Base-by-base conservation (phyloP, 1,140 invertebrate genomes). In the Chymomyza costata region DNA sequence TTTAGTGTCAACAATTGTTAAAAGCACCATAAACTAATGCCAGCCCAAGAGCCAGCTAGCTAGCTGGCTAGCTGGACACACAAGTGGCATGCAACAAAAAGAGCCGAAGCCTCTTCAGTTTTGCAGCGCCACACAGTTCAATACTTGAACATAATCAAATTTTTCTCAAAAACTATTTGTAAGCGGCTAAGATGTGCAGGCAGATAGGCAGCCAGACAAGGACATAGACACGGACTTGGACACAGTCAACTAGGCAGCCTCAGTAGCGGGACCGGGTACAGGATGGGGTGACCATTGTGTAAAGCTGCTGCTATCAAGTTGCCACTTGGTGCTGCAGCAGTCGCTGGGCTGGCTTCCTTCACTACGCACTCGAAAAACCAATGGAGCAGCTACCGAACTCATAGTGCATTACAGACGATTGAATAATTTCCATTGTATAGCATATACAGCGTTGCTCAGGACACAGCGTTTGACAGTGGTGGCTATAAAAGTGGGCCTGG, bases 1-100 rank as follows among this genome's bases (percentile, higher is more conserved):
- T 83, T 83, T 82, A 83, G 70, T 83, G 82, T 83, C 82, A 83
- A 83, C 80, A 83, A 83, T 83, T 83, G 82, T 83, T 83, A 83
- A 74, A 83, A 83, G 68, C 54, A 66, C 69, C 82, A 84, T 84
- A 82, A 84, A 84, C 78, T 80, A 83, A 78, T 73, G 71, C 82
- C 60, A 38, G 11, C 21, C 11, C 17, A 11, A 14, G 32, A 19
- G 41, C 45, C 15, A 41, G 28, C 17, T 28, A 37, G 31, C 16
- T 15, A 25, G 18, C 19, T 25, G 38, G 37, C 59, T 48, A 48
- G 38, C 64, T n/a, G n/a, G n/a, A n/a, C n/a, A 49, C 46, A 50
- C 45, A 17, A 21, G 30, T 21, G 19, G 19, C 15, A 7, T 18
- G 30, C 51, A 51, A 25, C 34, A 35, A 61, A 67, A 57, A 68